Conservation (phyloP, 2,113 vertebrate genomes). For the Mirza zaza region DNA sequence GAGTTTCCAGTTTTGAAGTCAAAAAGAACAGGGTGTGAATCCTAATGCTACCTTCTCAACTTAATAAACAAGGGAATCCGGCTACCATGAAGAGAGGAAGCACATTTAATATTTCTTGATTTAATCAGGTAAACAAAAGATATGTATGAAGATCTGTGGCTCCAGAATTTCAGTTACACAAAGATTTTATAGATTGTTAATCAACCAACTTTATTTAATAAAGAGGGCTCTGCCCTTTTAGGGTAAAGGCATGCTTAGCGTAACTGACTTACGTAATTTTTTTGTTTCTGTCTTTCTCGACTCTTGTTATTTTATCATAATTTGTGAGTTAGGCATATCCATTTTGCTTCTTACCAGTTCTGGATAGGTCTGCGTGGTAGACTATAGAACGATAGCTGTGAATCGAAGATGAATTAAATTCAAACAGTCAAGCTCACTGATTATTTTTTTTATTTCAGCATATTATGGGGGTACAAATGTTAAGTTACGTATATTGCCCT, state of each 20-base stretch:
- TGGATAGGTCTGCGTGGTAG: background rate
- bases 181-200: slow-evolving; percentile 40
- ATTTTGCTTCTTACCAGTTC: background rate
- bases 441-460: too few species aligned
- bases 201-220: background rate
- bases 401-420: background rate
- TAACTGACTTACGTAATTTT: background rate
- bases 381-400: background rate
- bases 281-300: background rate
- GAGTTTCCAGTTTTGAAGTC: background rate
- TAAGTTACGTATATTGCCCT: too few species aligned
- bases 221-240: background rate
- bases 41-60: background rate
- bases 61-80: background rate
- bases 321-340: background rate
- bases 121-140: slow-evolving; percentile 54
- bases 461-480: too few species aligned
- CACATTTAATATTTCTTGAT: slow-evolving; percentile 25
- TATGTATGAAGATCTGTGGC: slow-evolving; percentile 21
- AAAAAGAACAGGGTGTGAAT: slow-evolving; percentile 4
- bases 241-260: background rate
- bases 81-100: background rate
- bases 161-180: slow-evolving; percentile 51
- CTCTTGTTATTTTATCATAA: background rate
- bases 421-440: background rate